Evolutionary conservation across 2,797 vertebrate genomes (phyloP).

Genomic region (Darevskia nairensis): DNA sequence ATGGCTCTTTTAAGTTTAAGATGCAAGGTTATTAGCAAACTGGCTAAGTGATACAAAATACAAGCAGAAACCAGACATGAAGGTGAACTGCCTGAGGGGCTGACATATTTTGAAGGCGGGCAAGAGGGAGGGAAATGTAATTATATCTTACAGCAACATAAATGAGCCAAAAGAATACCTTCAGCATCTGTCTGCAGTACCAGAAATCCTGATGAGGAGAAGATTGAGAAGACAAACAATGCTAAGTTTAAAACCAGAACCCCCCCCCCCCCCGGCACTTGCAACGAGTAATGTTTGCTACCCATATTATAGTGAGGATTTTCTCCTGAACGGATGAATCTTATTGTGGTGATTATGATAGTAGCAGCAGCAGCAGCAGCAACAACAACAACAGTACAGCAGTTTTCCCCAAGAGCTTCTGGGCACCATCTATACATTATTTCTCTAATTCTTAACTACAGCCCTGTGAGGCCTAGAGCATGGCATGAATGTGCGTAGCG

Average conservation of each 20-base stretch:
- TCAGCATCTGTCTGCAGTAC: conserved; percentile 59
- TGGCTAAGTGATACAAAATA: conserved; percentile 51
- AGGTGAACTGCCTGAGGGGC: conserved; percentile 64
- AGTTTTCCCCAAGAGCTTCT: not conserved
- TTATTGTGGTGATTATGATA: too few relatives aligned
- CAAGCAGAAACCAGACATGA: conserved; percentile 67
- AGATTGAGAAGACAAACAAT: conserved; percentile 50
- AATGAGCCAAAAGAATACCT: conserved; percentile 64
- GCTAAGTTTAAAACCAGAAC: not conserved
- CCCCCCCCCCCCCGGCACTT: not conserved
- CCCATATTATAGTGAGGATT: not conserved
- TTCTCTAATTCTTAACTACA: not conserved
- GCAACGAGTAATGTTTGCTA: conserved; percentile 22
- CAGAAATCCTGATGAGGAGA: conserved; percentile 65
- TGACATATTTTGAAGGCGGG: conserved; percentile 70
- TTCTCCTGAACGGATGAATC: not conserved
- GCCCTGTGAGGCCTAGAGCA: not conserved
- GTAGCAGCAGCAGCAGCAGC: not conserved
- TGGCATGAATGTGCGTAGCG: not conserved
- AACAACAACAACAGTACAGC: not conserved
- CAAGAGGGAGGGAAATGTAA: conserved; percentile 63
- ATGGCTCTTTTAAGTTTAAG: conserved; percentile 30
- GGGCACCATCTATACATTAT: not conserved
- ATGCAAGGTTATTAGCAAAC: conserved; percentile 39
- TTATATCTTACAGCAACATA: conserved; percentile 67